phyloP scores from a whole-genome alignment of 2,888 invertebrate species.

The Drosophila merina region DNA sequence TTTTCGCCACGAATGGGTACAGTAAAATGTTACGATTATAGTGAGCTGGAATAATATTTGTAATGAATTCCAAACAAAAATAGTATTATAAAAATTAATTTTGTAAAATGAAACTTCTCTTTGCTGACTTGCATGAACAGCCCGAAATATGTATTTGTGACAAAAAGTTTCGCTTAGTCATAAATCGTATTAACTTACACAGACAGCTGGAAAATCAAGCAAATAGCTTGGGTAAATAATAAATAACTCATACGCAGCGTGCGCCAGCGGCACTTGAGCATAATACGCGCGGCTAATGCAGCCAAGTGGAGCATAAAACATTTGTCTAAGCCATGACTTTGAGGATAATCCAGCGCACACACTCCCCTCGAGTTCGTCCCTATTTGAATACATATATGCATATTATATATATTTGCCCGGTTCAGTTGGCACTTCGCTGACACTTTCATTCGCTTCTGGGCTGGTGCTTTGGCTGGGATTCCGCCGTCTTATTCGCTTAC shows the following conservation, averaged over 20 bases:
- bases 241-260: constrained; percentile 70
- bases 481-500: constrained; percentile 21
- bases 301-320: constrained; percentile 58
- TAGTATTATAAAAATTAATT: too few relatives aligned
- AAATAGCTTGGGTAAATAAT: constrained; percentile 48
- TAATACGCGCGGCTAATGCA: constrained; percentile 50
- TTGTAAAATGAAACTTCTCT: too few relatives aligned
- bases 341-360: constrained; percentile 38
- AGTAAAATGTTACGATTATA: constrained; percentile 11
- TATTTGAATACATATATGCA: not conserved
- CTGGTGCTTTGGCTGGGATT: constrained; percentile 4
- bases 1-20: constrained; percentile 4
- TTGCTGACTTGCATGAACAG: not conserved
- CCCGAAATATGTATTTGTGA: not conserved
- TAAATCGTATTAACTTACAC: constrained; percentile 38
- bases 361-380: constrained; percentile 6
- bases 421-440: constrained; percentile 23
- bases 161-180: constrained; percentile 28
- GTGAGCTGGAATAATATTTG: not conserved
- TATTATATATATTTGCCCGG: constrained; percentile 3
- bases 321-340: constrained; percentile 54
- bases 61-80: too few relatives aligned
- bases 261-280: constrained; percentile 45
- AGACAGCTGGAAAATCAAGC: constrained; percentile 35
- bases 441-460: constrained; percentile 30